A percentile compares a stretch with the other conserved stretches of the same genome.
Evolutionary conservation across 2,113 vertebrate genomes (phyloP).

Genomic region (Archocentrus centrarchus): DNA sequence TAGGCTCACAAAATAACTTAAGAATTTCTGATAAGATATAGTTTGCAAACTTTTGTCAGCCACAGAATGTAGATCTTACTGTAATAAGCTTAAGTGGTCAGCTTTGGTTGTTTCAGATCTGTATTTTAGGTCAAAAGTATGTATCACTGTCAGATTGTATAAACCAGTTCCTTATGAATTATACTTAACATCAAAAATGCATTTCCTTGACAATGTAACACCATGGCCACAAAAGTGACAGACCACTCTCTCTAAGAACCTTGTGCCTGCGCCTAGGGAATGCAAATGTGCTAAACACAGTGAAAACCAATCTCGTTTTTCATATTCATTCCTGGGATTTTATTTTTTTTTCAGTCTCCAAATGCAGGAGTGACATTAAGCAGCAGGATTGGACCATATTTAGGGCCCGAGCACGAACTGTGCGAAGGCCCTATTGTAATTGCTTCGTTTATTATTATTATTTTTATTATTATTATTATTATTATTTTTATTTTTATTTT

Average conservation of each 20-base stretch:
- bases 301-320: conserved; percentile 78
- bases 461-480: too few species aligned
- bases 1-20: too few species aligned
- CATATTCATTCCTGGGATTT: conserved; percentile 76
- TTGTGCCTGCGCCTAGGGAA: conserved; percentile 56
- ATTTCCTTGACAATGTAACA: conserved; percentile 71
- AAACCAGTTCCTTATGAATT: conserved; percentile 31
- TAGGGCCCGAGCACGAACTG: too few species aligned
- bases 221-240: conserved; percentile 62
- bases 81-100: conserved; percentile 17
- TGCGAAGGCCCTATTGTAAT: too few species aligned
- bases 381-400: conserved; percentile 67
- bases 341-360: conserved; percentile 60
- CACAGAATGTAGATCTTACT: not conserved
- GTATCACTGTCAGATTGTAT: conserved; percentile 66
- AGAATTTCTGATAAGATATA: not conserved
- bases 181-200: conserved; percentile 60
- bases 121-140: conserved; percentile 42
- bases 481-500: too few species aligned
- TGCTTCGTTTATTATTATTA: too few species aligned
- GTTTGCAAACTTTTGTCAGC: not conserved
- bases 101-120: conserved; percentile 40
- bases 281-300: conserved; percentile 76
- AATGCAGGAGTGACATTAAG: conserved; percentile 78
- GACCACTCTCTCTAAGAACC: conserved; percentile 63